Evolutionary conservation across 1,140 invertebrate species (phyloP).

Genomic region (Dreissena rostriformis): DNA sequence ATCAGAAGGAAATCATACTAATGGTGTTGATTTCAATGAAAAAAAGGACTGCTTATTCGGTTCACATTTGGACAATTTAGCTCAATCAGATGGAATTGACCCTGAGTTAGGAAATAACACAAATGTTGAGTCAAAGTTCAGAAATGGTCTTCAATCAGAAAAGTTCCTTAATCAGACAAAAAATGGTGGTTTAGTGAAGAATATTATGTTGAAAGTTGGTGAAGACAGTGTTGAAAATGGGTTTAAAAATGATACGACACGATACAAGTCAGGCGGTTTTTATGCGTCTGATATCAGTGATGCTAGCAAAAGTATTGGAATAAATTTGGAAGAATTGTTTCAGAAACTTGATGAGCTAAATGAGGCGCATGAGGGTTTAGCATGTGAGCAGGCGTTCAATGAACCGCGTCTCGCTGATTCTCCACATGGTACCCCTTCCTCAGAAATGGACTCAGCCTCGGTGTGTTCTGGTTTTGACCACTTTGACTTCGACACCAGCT

Average conservation of each 20-base stretch:
- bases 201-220: too few relatives aligned
- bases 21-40: neutral
- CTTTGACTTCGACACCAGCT: constrained; percentile 57
- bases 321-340: constrained; percentile 47
- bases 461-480: constrained; percentile 43
- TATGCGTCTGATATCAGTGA: constrained; percentile 14
- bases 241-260: too few relatives aligned
- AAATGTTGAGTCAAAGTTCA: neutral
- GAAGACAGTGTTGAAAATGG: too few relatives aligned
- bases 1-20: neutral
- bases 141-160: neutral
- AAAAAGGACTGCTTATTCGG: neutral
- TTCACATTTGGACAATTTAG: neutral
- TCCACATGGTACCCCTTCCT: constrained; percentile 29
- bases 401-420: constrained; percentile 32
- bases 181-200: too few relatives aligned
- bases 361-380: constrained; percentile 3
- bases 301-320: constrained; percentile 33
- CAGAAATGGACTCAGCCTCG: constrained; percentile 44
- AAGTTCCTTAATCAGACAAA: neutral
- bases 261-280: neutral
- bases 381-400: neutral
- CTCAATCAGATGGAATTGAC: too few relatives aligned
- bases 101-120: neutral
- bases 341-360: constrained; percentile 48